Evolutionary conservation across 2,888 invertebrate species (phyloP), one percentile per base, ranked within the genome.

Genomic region (Aplocera efformata): DNA sequence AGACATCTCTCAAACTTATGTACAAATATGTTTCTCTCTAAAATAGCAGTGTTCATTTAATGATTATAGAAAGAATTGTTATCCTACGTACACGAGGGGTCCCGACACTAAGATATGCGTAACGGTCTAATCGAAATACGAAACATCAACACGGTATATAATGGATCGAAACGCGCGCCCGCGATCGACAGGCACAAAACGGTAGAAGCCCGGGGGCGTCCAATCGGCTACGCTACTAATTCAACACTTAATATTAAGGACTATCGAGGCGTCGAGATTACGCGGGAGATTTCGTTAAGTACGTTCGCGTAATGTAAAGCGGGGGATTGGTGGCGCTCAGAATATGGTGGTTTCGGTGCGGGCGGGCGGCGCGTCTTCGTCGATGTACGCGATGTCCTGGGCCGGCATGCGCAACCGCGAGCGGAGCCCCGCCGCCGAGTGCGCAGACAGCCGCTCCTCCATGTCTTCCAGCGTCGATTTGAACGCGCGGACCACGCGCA

Each of bases 401-500:
- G 94, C 90, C 71, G 94, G 90, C 66, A 93, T 93, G 61, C 86
- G 85, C 69, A 82, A 94, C 78, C 94, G 92, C 90, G 94, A 94
- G 91, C 95, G 95, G 90, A 96, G 93, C 85, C 96, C 96, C 89
- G 96, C 96, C 89, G 96, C 94, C 92, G 97, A 97, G 93, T 98
- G 98, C 89, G 98, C 94, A 88, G 98, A 98, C 88, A 98, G 96
- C 75, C 98, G 94, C 91, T 99, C 99, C 91, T 97, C 98, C 91
- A 99, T 91, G 91, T 99, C 99, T 93, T 99, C 99, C 92, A 99
- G 92, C 81, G 95, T 98, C 78, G 98, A 98, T 92, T 96, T 98
- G 96, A 99, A 99, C 86, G 99, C 99, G 92, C 98, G 96, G 91
- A 99, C 98, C 90, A 99, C 99, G 90, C 99, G 97, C 91, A 99